Evolutionary conservation across 2,113 vertebrate genomes (phyloP), one percentile per base, ranked within the genome.

Genomic region (Nanorana parkeri): DNA sequence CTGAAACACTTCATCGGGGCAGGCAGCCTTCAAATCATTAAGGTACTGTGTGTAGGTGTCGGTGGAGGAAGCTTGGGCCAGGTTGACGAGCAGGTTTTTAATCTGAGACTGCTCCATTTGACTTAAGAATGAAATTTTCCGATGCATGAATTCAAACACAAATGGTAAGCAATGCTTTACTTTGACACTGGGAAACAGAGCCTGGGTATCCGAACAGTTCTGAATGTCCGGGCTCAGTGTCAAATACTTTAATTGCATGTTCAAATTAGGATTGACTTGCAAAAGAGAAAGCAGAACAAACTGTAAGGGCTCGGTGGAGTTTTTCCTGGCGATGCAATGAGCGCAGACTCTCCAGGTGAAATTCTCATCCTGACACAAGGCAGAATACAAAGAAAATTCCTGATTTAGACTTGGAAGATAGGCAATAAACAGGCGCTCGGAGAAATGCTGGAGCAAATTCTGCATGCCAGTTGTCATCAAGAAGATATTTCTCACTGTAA

Each of bases 401-500:
- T 89, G 88, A 71, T 89, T 89, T 36, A 90, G 74, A 10, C 85
- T 87, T 0, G 86, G 87, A 32, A 89, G 73, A 69, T 84, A 85
- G 75, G 90, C 89, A 21, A 91, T 85, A 32, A 88, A 86, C 0
- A 91, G 77, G 16, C 87, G 84, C 32, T 86, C 87, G 0, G 89
- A 86, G 47, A 88, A 91, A 56, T 86, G 85, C 52, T 86, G 82
- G 28, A 88, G 74, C 71, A 90, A 77, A 0, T 83, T 87, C 71
- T 87, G 84, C 21, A 89, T 89, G 65, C 83, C 84, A 0, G 88
- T 89, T 0, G 86, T 90, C 78, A 90, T 86, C 52, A 91, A 86
- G 66, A 90, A 90, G 24, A 91, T 87, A 0, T 86, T 89, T 72
- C 90, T 88, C 16, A 91, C 87, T 36, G 88, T 86, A 0, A 87